Base-by-base conservation (phyloP, 2,797 vertebrate genomes). In the Sebastes dallii region DNA sequence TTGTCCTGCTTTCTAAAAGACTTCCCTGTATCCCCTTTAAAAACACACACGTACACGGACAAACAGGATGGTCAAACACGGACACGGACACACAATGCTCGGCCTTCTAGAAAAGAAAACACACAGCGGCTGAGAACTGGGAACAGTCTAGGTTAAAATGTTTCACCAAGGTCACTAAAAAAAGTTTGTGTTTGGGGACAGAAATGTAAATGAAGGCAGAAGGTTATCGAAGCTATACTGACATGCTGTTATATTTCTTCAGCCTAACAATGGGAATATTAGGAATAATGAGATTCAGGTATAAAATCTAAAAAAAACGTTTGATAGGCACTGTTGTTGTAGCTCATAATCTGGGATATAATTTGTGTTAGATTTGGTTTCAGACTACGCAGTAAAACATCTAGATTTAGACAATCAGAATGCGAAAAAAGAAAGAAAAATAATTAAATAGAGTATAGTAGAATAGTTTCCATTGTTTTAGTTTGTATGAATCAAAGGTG, bases 1-100 rank as follows among this genome's bases (percentile, higher is more conserved):
- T 91, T 90, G 83, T 88, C 75, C 78, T 59, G 71, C 29, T 75
- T 77, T 69, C 66, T 80, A 75, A 87, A 85, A 85, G 83, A 67
- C 71, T 87, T 82, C 34, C 73, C 58, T 72, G 66, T 34, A 82
- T 46, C 42, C 67, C 70, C 30, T 82, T 84, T 81, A 22, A 64
- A 81, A 81, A 69, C 32, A 55, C 50, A 32, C 75, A 50, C 3
- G 16, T 39, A 46, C 14, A 52, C 55, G 8, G 18, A 70, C 64
- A 70, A 25, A 81, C 78, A 80, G 58, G 73, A 82, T 36, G 58
- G 61, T 68, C 70, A 46, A 72, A 66, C 54, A 32, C 1, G 36
- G 29, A 80, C 56, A 64, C 50, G 8, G 46, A 60, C 62, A 20
- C 68, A 66, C 75, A 79, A 46, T 65, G 50, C 66, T 65, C 10